These are phyloP conservation scores for Magallana nippona DNA, from an alignment of 2,888 invertebrate genomes.

Conservation along the genomic window DNA sequence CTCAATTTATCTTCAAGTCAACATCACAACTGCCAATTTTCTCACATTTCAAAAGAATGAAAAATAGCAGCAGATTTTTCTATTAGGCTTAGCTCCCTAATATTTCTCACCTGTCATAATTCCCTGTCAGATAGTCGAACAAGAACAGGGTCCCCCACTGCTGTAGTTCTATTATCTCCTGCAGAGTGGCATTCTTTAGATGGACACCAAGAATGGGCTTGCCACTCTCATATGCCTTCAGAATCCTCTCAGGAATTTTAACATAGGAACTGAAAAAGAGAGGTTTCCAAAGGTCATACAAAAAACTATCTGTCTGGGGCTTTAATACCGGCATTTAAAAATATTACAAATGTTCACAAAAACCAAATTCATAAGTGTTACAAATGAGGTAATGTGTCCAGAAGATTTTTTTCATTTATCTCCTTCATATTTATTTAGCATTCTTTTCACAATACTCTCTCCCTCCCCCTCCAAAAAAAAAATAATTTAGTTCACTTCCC, in stretches of 20 bases:
- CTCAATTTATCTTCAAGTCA: neutral
- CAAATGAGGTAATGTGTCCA: too few species aligned
- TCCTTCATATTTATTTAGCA: too few species aligned
- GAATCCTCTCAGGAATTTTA: slow-evolving; percentile 71
- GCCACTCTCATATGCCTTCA: slow-evolving; percentile 68
- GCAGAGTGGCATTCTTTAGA: slow-evolving; percentile 53
- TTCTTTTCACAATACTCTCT: too few species aligned
- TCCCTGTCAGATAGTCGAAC: slow-evolving; percentile 80
- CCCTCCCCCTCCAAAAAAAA: too few species aligned
- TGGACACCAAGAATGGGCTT: slow-evolving; percentile 59
- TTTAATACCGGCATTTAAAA: too few species aligned
- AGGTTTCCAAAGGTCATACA: neutral
- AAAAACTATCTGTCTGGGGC: too few species aligned
- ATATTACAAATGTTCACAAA: too few species aligned
- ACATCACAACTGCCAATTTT: slow-evolving; percentile 16
- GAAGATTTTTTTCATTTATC: too few species aligned
- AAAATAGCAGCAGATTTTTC: neutral
- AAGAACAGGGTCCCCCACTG: slow-evolving; percentile 80
- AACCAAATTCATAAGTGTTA: too few species aligned
- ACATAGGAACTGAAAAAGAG: slow-evolving; percentile 62
- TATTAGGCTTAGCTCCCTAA: neutral
- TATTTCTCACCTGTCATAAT: slow-evolving; percentile 79
- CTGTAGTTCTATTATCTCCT: slow-evolving; percentile 68
- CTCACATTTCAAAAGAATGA: neutral
- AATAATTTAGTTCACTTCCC: too few species aligned